phyloP scores from a whole-genome alignment of 2,888 invertebrate genomes.

The Malthinus flaveolus region DNA sequence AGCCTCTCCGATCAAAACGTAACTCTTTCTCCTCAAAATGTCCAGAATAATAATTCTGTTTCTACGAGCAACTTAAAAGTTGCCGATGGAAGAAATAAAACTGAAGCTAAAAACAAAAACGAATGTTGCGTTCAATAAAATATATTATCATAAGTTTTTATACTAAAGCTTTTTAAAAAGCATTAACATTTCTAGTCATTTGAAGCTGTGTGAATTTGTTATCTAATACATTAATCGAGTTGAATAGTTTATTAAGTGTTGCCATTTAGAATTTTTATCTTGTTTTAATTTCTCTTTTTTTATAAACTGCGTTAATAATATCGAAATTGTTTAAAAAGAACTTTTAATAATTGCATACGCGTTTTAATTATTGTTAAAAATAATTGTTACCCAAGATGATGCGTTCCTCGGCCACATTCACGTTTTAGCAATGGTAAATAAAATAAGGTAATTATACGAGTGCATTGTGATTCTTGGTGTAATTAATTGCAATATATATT shows the following conservation, averaged over 20 bases:
- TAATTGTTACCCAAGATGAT: slow-evolving; percentile 16
- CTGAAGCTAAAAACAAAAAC: slow-evolving; percentile 41
- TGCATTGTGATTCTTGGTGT: slow-evolving; percentile 41
- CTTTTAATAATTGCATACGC: slow-evolving; percentile 43
- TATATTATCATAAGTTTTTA: slow-evolving; percentile 14
- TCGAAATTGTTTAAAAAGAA: neutral
- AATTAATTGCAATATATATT: slow-evolving; percentile 31
- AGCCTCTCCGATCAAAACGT: slow-evolving; percentile 19
- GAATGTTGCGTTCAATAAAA: slow-evolving; percentile 48
- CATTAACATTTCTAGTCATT: slow-evolving; percentile 45
- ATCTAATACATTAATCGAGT: slow-evolving; percentile 2
- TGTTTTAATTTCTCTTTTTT: slow-evolving; percentile 15
- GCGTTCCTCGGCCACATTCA: slow-evolving; percentile 43
- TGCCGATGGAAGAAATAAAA: slow-evolving; percentile 30
- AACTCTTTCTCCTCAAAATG: neutral
- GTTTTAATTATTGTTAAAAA: slow-evolving; percentile 25
- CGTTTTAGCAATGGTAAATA: slow-evolving; percentile 54
- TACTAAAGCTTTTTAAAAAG: neutral
- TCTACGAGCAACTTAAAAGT: slow-evolving; percentile 16
- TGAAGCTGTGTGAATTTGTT: slow-evolving; percentile 33
- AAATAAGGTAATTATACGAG: slow-evolving; percentile 52
- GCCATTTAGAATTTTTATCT: slow-evolving; percentile 42
- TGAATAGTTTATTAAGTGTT: slow-evolving; percentile 40
- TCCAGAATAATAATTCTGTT: neutral
- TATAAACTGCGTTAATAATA: neutral